A percentile compares a stretch with the other conserved stretches of the same genome.
These are phyloP conservation scores for Caenorhabditis elegans DNA, from an alignment of 1,140 invertebrate species.

Conservation along the genomic window DNA sequence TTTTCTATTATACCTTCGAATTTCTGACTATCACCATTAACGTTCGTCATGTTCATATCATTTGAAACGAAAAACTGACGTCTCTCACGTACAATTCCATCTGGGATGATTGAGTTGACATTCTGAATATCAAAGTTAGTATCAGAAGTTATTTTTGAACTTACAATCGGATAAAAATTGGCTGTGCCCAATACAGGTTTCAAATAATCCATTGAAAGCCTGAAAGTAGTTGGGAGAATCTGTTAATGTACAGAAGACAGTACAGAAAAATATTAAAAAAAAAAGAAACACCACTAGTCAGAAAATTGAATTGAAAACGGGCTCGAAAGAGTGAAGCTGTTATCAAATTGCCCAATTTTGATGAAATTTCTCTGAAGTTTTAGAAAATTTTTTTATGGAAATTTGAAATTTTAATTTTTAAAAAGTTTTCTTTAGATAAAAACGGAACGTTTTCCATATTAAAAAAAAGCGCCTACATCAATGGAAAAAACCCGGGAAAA, in stretches of 20 bases:
- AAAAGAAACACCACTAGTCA: neutral
- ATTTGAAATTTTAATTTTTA: too few relatives aligned
- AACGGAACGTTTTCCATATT: too few relatives aligned
- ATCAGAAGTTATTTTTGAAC: neutral
- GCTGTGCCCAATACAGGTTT: constrained; percentile 25
- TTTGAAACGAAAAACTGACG: constrained; percentile 3
- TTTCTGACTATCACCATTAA: neutral
- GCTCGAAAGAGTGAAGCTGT: too few relatives aligned
- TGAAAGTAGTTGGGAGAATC: neutral
- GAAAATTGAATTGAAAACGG: too few relatives aligned
- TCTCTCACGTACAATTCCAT: constrained; percentile 26
- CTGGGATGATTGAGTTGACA: constrained; percentile 17
- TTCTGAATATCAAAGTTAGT: neutral
- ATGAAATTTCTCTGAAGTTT: too few relatives aligned
- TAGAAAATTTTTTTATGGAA: too few relatives aligned
- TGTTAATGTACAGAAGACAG: neutral
- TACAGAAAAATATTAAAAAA: neutral
- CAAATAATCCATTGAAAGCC: constrained; percentile 30
- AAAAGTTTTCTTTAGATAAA: too few relatives aligned
- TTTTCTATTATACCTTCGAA: neutral
- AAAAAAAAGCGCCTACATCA: too few relatives aligned
- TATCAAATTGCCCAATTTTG: too few relatives aligned
- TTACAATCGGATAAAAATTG: neutral
- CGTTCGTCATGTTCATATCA: neutral
- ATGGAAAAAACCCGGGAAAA: too few relatives aligned